These are phyloP conservation scores for Parazoanthus atlanticus DNA, from an alignment of 92 coral and sea anemone species.

Conservation along the genomic window DNA sequence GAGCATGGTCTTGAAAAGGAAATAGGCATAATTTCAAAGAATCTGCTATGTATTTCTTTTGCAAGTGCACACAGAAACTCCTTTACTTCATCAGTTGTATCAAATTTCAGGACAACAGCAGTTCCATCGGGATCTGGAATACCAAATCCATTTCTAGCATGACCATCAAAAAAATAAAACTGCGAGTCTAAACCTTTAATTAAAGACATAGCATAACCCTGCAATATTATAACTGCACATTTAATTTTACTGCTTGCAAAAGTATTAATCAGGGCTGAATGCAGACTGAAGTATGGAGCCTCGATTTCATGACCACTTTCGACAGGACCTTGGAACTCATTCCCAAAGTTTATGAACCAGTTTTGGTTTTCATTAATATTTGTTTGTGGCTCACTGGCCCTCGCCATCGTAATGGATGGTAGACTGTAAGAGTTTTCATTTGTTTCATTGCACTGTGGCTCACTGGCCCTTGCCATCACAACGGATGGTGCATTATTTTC, in stretches of 20 bases:
- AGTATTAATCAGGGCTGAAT: neutral
- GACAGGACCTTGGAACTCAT: neutral
- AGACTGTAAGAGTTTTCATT: too few species aligned
- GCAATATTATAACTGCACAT: neutral
- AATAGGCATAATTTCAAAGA: neutral
- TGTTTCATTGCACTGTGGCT: too few species aligned
- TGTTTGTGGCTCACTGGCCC: neutral
- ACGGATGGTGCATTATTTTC: neutral
- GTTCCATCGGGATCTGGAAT: neutral
- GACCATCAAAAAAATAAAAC: neutral
- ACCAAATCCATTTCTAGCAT: neutral
- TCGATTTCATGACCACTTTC: neutral
- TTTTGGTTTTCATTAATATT: neutral
- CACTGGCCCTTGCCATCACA: too few species aligned
- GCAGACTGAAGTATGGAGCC: neutral
- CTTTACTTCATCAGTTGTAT: neutral
- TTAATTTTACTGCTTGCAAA: neutral
- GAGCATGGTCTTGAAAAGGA: neutral
- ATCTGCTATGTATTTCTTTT: neutral
- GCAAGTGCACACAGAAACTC: neutral
- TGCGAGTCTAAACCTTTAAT: too few species aligned
- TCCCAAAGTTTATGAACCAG: too few species aligned
- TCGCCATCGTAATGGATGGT: too few species aligned
- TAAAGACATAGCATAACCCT: neutral
- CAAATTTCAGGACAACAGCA: too few species aligned